Evolutionary conservation across 2,888 invertebrate species (phyloP), one percentile per base, ranked within the genome.

Genomic region (Boloria selene): DNA sequence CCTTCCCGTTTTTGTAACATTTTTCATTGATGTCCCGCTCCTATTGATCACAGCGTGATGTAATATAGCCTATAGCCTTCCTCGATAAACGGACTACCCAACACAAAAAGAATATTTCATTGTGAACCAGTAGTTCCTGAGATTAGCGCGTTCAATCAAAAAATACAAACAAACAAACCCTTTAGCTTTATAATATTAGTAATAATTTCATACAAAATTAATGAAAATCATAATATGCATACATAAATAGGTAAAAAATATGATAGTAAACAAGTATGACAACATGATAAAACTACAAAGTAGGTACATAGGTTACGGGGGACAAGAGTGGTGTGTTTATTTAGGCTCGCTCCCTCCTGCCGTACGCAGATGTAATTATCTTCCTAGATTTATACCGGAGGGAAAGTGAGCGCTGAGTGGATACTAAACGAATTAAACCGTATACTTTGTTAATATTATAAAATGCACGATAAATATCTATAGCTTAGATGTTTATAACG

Each of bases 291-390:
- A 55, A 44, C 18, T 14, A 18, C 31, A 10, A 55, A 55, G 14
- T 44, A 55, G n/a, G n/a, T 18, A 42, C 42, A 42, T 44, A 55
- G 10, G 18, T 13, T 44, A 50, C 26, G 38, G 54, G 63, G 56
- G 47, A 54, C 31, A 47, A 52, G 63, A 82, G 83, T 80, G 80
- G 80, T 58, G 78, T 83, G 84, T 87, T 87, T 87, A 83, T 85
- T 85, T 86, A 86, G 84, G 84, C 83, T 83, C 83, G 81, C 79
- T 83, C 83, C 84, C 83, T 78, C 85, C 83, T 83, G 77, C 81
- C 86, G 79, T 80, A 74, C 74, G 70, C 74, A 75, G 75, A 72
- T 78, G 79, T 83, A 86, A 86, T 87, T 86, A 85, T 75, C 72
- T 73, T 71, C 70, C 67, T 69, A 64, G 68, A 68, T 66, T 67